Percentiles rank a stretch among this genome's conserved stretches.
Evolutionary conservation across 1,140 invertebrate species (phyloP).

Genomic region (Drosophila paulistorum): DNA sequence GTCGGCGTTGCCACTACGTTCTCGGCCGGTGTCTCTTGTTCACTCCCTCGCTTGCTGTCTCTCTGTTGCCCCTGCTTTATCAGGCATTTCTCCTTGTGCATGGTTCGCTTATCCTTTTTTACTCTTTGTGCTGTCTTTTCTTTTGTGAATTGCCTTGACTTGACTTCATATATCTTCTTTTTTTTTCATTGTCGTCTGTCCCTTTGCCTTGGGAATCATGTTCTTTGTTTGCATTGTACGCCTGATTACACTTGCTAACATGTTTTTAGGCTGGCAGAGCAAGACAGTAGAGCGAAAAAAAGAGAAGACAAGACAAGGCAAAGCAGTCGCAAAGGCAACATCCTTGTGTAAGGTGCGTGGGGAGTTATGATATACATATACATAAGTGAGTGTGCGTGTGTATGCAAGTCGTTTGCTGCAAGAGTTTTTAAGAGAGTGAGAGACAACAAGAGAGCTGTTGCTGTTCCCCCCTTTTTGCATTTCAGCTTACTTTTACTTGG

Average conservation of each 20-base stretch:
- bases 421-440: constrained; percentile 5
- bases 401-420: constrained; percentile 26
- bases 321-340: constrained; percentile 14
- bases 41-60: constrained; percentile 29
- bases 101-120: constrained; percentile 70
- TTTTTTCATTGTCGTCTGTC: constrained; percentile 68
- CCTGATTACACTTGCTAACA: constrained; percentile 76
- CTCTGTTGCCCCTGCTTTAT: constrained; percentile 47
- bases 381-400: neutral
- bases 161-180: constrained; percentile 56
- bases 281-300: neutral
- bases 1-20: constrained; percentile 75
- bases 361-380: neutral
- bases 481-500: constrained; percentile 26
- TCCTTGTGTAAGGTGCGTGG: constrained; percentile 55
- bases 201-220: constrained; percentile 29
- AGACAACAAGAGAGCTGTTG: constrained; percentile 4
- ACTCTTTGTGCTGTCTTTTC: constrained; percentile 64
- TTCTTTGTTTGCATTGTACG: constrained; percentile 71
- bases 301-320: neutral
- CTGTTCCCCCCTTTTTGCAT: constrained; percentile 31
- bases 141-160: constrained; percentile 58
- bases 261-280: constrained; percentile 42
- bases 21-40: constrained; percentile 51
- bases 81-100: constrained; percentile 53